Evolutionary conservation across 2,797 vertebrate genomes (phyloP), one percentile per base, ranked within the genome.

Genomic region (Enteromius argenteus): DNA sequence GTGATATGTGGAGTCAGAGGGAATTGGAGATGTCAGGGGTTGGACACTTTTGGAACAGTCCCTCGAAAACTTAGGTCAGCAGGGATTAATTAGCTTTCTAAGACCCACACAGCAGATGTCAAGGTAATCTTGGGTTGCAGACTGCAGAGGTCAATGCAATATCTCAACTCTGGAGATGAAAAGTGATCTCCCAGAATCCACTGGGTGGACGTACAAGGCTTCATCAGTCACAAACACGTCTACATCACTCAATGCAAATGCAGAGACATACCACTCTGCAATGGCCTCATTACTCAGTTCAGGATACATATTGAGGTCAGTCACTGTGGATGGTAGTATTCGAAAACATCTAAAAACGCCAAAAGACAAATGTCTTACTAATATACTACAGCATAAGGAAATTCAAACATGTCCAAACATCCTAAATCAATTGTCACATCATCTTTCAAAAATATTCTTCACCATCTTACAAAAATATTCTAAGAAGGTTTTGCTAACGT

Each of bases 11-110:
- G 83, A 81, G 72, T 56, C 42, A 68, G 17, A 80, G 62, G 44
- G 68, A 74, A 79, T 79, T 79, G 77, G 77, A 87, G 80, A 68
- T 90, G 92, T 90, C 92, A 91, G 91, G 86, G 81, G 73, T 86
- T 76, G 87, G 76, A 86, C 89, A 89, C 89, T 91, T 91, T 91
- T 91, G 90, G 89, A 92, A 89, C 91, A 91, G 89, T 88, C 91
- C 85, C 86, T 66, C 14, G 89, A 93, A 93, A 93, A 92, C 91
- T 88, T 87, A 90, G 94, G 94, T 95, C 94, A 95, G 90, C 74
- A 37, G 92, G 94, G 94, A 95, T 96, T 96, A 95, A 95, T 96
- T 95, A 96, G 93, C 92, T 95, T 93, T 93, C 89, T 90, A 92
- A 93, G 93, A 92, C 88, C 92, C 89, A 87, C 91, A 91, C 91